These are phyloP conservation scores for Bombus turneri DNA, from an alignment of 1,140 invertebrate species.

Conservation along the genomic window DNA sequence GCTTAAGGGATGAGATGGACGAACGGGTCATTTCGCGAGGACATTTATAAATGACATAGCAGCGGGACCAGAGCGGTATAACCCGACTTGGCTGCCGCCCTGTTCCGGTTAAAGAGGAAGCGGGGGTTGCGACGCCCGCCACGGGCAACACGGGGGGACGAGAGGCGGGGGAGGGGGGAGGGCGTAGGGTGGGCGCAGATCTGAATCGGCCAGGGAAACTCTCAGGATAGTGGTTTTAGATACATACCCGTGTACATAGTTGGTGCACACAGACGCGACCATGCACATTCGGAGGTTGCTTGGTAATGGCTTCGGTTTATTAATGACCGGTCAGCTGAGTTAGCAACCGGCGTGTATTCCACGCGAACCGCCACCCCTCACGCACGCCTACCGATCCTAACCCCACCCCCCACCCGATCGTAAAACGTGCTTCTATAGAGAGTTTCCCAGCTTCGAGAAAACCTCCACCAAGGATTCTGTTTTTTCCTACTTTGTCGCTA, in stretches of 20 bases:
- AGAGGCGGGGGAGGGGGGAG: neutral
- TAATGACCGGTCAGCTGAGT: conserved; percentile 81
- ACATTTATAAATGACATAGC: conserved; percentile 82
- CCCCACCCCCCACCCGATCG: neutral
- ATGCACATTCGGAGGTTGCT: conserved; percentile 77
- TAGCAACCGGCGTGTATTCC: conserved; percentile 75
- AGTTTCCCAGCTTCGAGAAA: neutral
- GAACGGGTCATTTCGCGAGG: conserved; percentile 81
- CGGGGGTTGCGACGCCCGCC: conserved; percentile 53
- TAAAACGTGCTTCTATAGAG: conserved; percentile 1
- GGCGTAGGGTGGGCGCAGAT: conserved; percentile 47
- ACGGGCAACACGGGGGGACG: conserved; percentile 17
- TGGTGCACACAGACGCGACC: conserved; percentile 58
- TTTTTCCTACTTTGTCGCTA: neutral
- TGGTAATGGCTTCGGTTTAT: conserved; percentile 82
- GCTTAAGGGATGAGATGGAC: conserved; percentile 81
- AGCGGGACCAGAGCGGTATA: conserved; percentile 75
- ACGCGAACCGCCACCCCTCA: conserved; percentile 68
- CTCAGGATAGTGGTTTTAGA: conserved; percentile 78
- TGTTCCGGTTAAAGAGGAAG: conserved; percentile 67
- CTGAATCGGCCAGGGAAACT: conserved; percentile 75
- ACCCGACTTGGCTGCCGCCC: conserved; percentile 68
- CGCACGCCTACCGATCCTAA: conserved; percentile 12
- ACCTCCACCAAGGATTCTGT: neutral
- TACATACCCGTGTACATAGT: conserved; percentile 43